These are phyloP conservation scores for Drosophila meridiana DNA, from an alignment of 2,888 invertebrate genomes.

Conservation along the genomic window DNA sequence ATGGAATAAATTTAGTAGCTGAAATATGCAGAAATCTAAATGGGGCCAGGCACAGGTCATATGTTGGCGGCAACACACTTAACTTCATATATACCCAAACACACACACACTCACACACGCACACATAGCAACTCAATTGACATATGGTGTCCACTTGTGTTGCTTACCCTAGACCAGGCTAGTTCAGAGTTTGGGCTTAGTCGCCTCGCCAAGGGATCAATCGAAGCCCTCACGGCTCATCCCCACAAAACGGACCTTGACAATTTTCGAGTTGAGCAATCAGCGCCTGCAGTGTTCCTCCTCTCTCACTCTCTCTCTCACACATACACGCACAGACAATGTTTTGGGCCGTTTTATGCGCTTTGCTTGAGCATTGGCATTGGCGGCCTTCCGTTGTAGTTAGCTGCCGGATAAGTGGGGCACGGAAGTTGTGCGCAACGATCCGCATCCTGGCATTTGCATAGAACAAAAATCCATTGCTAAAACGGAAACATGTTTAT, in stretches of 20 bases:
- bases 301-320: conserved; percentile 27
- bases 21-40: conserved; percentile 58
- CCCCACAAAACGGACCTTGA: conserved; percentile 37
- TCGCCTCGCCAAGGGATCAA: conserved; percentile 30
- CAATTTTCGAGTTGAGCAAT: conserved; percentile 59
- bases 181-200: conserved; percentile 45
- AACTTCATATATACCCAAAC: conserved; percentile 3
- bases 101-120: not conserved
- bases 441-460: conserved; percentile 65
- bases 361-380: conserved; percentile 28
- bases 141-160: conserved; percentile 31
- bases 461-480: conserved; percentile 60
- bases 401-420: conserved; percentile 53
- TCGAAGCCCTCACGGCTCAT: conserved; percentile 4
- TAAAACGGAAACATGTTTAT: conserved; percentile 62
- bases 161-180: conserved; percentile 58
- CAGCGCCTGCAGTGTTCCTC: conserved; percentile 38
- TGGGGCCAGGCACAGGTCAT: conserved; percentile 39
- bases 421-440: conserved; percentile 67
- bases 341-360: conserved; percentile 18
- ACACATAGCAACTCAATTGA: not conserved
- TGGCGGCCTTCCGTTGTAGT: conserved; percentile 33
- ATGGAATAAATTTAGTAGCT: conserved; percentile 32
- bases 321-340: not conserved
- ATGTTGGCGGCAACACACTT: conserved; percentile 38